Conservation (phyloP, 92 coral and sea anemone genomes). For the Epizoanthus fatuus region DNA sequence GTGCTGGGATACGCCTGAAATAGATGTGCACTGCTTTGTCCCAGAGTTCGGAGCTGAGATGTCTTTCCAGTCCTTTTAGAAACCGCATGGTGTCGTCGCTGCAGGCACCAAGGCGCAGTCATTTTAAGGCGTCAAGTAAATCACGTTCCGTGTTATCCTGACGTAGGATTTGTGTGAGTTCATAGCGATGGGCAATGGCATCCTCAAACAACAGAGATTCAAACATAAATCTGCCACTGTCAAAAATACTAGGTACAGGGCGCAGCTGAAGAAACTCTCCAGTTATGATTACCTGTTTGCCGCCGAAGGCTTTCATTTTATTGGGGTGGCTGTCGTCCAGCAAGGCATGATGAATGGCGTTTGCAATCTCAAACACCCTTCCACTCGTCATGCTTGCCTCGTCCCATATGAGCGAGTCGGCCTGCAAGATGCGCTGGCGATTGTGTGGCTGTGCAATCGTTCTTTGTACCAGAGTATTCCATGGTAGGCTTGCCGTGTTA, state of each 20-base stretch:
- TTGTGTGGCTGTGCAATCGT: not conserved
- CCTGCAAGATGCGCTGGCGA: not conserved
- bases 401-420: not conserved
- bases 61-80: not conserved
- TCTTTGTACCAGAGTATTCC: not conserved
- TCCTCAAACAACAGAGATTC: conserved; percentile 3
- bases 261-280: conserved; percentile 23
- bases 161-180: conserved; percentile 22
- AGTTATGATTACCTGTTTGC: not conserved
- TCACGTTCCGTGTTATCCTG: conserved; percentile 5
- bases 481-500: not conserved
- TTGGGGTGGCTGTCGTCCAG: not conserved
- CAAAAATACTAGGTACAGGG: conserved; percentile 20
- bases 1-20: conserved; percentile 29
- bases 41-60: not conserved
- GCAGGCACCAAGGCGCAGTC: not conserved
- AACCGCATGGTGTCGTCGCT: not conserved
- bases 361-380: not conserved
- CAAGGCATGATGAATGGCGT: not conserved
- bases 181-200: conserved; percentile 17
- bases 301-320: conserved; percentile 3
- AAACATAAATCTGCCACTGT: conserved; percentile 19
- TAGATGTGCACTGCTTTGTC: conserved; percentile 27
- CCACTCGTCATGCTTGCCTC: conserved; percentile 1
- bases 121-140: conserved; percentile 13